Conservation (phyloP, 2,888 invertebrate species). For the Taphrorychus bicolor region DNA sequence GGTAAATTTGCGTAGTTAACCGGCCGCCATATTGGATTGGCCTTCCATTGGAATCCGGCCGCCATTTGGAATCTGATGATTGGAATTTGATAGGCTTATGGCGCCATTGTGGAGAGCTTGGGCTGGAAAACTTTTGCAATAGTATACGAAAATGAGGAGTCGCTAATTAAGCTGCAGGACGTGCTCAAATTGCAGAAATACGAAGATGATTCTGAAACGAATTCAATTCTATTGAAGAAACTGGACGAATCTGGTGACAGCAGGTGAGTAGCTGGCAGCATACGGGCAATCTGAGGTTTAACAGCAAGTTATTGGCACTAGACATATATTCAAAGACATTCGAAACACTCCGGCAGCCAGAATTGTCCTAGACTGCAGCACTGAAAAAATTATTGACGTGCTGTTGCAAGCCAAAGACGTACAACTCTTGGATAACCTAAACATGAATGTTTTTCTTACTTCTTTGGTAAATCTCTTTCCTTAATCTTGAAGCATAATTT, state of each 20-base stretch:
- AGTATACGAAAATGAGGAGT: constrained; percentile 80
- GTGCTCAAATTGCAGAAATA: constrained; percentile 67
- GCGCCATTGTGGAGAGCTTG: constrained; percentile 71
- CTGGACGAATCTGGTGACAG: constrained; percentile 48
- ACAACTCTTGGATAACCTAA: constrained; percentile 77
- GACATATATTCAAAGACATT: constrained; percentile 78
- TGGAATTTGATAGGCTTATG: no score
- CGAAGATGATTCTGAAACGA: constrained; percentile 41
- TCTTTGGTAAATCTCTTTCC: constrained; percentile 63
- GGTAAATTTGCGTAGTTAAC: no score
- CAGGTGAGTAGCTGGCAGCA: constrained; percentile 42
- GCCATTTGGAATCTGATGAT: no score
- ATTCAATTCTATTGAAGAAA: constrained; percentile 46
- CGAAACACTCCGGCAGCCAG: constrained; percentile 74
- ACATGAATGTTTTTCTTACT: constrained; percentile 70
- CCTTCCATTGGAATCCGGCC: no score
- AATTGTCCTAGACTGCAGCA: constrained; percentile 78
- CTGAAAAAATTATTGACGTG: constrained; percentile 66
- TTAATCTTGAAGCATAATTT: no score
- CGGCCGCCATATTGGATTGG: no score
- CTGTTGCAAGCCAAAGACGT: constrained; percentile 77
- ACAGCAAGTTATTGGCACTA: no score
- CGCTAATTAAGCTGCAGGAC: constrained; percentile 79
- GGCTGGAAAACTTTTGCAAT: constrained; percentile 81
- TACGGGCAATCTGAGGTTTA: no score